Percentiles rank a stretch among this genome's conserved stretches.
These are phyloP conservation scores for Dendrophyllia cribrosa DNA, from an alignment of 64 coral and sea anemone species.

Conservation along the genomic window DNA sequence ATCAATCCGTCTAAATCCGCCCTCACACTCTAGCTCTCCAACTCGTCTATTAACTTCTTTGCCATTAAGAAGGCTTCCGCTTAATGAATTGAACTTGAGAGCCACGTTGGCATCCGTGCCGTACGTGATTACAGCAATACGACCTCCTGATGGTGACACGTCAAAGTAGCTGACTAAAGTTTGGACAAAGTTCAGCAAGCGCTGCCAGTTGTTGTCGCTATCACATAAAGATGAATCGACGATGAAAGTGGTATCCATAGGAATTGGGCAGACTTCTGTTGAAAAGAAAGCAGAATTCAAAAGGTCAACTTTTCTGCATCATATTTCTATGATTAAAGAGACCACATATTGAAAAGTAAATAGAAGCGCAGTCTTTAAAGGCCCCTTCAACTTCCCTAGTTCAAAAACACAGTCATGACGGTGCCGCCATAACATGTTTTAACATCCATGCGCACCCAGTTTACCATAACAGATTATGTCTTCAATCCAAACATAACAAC, in stretches of 20 bases:
- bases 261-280: neutral
- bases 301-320: too few species aligned
- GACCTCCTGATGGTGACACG: neutral
- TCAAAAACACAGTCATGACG: too few species aligned
- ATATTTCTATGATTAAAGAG: too few species aligned
- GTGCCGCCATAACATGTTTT: too few species aligned
- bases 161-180: constrained; percentile 1
- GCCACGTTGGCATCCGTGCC: constrained; percentile 19
- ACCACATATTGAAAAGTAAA: too few species aligned
- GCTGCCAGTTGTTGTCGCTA: neutral
- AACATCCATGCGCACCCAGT: too few species aligned
- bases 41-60: neutral
- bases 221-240: neutral
- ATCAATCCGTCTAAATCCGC: constrained; percentile 49
- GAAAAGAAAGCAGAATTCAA: too few species aligned
- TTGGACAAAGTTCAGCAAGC: constrained; percentile 9
- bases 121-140: constrained; percentile 3
- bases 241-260: constrained; percentile 35
- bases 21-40: constrained; percentile 7
- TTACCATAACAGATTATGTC: too few species aligned
- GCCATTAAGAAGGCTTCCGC: neutral
- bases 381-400: too few species aligned
- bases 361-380: too few species aligned
- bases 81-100: constrained; percentile 42
- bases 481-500: neutral